Conservation (phyloP, 1,140 invertebrate genomes). For the Halictus rubicundus region DNA sequence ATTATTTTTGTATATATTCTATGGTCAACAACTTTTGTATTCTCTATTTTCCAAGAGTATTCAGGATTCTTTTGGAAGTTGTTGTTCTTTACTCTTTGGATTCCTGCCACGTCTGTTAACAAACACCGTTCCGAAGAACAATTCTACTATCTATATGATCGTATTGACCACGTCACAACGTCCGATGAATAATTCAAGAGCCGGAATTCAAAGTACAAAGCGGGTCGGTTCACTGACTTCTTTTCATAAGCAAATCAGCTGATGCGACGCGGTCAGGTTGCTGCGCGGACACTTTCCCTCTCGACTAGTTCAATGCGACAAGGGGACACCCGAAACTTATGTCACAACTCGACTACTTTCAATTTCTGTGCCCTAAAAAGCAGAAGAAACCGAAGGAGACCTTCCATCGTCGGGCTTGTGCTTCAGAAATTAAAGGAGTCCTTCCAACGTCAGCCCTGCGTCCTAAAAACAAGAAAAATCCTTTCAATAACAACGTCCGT, state of each 20-base stretch:
- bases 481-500: too few species aligned
- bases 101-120: conserved; percentile 7
- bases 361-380: background rate
- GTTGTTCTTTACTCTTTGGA: too few species aligned
- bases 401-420: too few species aligned
- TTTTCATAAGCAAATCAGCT: conserved; percentile 50
- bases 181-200: conserved; percentile 45
- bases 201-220: conserved; percentile 22
- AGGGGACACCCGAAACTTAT: background rate
- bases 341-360: background rate
- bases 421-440: too few species aligned
- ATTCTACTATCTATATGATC: background rate
- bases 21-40: too few species aligned
- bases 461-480: too few species aligned
- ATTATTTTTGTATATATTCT: too few species aligned
- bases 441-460: too few species aligned
- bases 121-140: background rate
- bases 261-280: conserved; percentile 23
- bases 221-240: conserved; percentile 32
- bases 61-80: too few species aligned
- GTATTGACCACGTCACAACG: conserved; percentile 12
- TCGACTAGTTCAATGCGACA: background rate
- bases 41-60: too few species aligned
- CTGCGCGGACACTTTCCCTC: conserved; percentile 25
- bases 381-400: too few species aligned